phyloP scores from a whole-genome alignment of 2,113 vertebrate species.

The Syngnathus scovelli region DNA sequence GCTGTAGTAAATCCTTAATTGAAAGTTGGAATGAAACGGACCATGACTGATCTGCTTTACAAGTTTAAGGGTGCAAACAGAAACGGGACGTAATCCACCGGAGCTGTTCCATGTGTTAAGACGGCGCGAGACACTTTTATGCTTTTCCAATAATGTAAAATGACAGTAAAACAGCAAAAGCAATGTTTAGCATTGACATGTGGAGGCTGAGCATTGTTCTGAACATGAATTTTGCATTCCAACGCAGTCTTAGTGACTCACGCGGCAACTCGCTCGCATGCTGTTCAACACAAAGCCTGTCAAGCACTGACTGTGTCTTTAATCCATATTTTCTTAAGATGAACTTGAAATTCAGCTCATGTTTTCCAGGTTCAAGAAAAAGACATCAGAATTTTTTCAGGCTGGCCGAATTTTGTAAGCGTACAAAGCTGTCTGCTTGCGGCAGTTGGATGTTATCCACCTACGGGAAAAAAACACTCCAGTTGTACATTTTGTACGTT shows the following conservation, averaged over 20 bases:
- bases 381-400: neutral
- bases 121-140: conserved; percentile 44
- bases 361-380: conserved; percentile 16
- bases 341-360: conserved; percentile 26
- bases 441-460: neutral
- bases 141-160: conserved; percentile 63
- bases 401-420: neutral
- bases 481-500: neutral
- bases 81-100: conserved; percentile 55
- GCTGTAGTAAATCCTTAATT: conserved; percentile 66
- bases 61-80: conserved; percentile 46
- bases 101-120: conserved; percentile 44
- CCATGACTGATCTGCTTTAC: conserved; percentile 58
- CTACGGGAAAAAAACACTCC: neutral
- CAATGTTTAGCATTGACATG: conserved; percentile 57
- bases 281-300: conserved; percentile 56
- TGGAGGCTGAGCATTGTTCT: conserved; percentile 60
- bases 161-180: conserved; percentile 60
- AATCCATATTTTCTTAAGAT: conserved; percentile 27
- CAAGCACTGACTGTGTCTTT: conserved; percentile 27
- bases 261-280: conserved; percentile 38
- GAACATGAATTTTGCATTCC: conserved; percentile 55
- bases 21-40: conserved; percentile 58
- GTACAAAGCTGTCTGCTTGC: neutral
- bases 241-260: conserved; percentile 58